phyloP scores from a whole-genome alignment of 1,140 invertebrate genomes.

The Carposina sasakii region DNA sequence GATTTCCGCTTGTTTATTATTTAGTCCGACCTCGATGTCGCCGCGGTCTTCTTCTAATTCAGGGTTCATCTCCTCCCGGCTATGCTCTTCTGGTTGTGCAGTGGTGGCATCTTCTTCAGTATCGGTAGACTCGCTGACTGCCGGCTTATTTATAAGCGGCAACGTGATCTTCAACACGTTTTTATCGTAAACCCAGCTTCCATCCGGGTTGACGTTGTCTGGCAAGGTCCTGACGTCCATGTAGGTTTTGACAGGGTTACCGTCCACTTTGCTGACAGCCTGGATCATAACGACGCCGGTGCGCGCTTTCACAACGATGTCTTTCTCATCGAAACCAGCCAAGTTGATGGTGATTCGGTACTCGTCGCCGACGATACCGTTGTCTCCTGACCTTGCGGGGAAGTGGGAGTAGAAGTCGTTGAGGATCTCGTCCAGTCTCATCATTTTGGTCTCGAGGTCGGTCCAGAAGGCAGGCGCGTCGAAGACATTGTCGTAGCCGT shows the following conservation, averaged over 20 bases:
- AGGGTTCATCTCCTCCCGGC: slow-evolving; percentile 26
- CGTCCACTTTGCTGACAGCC: slow-evolving; percentile 24
- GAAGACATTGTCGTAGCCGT: slow-evolving; percentile 8
- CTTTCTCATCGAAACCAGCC: slow-evolving; percentile 31
- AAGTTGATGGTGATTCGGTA: slow-evolving; percentile 32
- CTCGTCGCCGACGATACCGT: slow-evolving; percentile 29
- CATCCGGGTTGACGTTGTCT: slow-evolving; percentile 25
- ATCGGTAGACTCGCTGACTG: background rate
- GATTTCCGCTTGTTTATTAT: slow-evolving; percentile 16
- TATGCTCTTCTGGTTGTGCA: slow-evolving; percentile 8
- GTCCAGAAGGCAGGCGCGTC: slow-evolving; percentile 35
- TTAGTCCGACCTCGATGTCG: slow-evolving; percentile 8
- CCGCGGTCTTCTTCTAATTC: slow-evolving; percentile 30
- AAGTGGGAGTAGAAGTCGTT: slow-evolving; percentile 25
- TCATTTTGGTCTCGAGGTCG: slow-evolving; percentile 23
- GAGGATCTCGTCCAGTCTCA: slow-evolving; percentile 25
- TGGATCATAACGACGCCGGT: slow-evolving; percentile 39
- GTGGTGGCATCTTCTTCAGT: slow-evolving; percentile 10
- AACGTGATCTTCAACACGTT: slow-evolving; percentile 39
- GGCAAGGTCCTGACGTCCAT: slow-evolving; percentile 32
- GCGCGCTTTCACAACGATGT: slow-evolving; percentile 35
- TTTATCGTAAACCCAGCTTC: slow-evolving; percentile 40
- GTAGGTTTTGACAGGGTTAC: slow-evolving; percentile 20
- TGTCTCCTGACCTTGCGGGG: slow-evolving; percentile 18
- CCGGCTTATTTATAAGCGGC: slow-evolving; percentile 21